A percentile compares a stretch with the other conserved stretches of the same genome.
phyloP scores from a whole-genome alignment of 1,140 invertebrate species.

The Procambarus virginalis region DNA sequence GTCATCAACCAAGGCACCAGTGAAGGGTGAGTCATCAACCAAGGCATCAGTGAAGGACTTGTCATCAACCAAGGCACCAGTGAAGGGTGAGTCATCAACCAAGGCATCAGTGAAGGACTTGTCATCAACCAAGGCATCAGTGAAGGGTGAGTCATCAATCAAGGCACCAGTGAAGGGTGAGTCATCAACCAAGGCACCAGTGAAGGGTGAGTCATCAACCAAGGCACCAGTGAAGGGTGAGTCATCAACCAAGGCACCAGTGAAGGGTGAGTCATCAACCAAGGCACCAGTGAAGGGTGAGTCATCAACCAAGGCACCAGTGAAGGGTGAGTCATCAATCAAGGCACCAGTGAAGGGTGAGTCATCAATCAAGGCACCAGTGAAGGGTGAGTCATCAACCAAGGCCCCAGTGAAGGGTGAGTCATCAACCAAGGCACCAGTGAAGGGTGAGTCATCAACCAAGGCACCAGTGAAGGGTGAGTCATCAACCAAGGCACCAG shows the following conservation, averaged over 20 bases:
- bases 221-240: background rate
- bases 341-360: background rate
- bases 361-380: background rate
- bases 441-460: background rate
- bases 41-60: background rate
- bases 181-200: background rate
- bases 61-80: background rate
- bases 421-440: background rate
- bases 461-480: background rate
- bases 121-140: no score
- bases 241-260: background rate
- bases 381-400: background rate
- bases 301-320: background rate
- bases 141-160: background rate
- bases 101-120: no score
- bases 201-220: background rate
- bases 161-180: background rate
- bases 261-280: background rate
- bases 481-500: background rate
- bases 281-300: background rate
- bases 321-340: background rate
- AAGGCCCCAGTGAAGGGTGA: background rate
- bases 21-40: background rate
- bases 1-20: background rate
- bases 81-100: background rate